Base-by-base conservation (phyloP, 2,888 invertebrate species). In the Leptarthrus brevirostris region DNA sequence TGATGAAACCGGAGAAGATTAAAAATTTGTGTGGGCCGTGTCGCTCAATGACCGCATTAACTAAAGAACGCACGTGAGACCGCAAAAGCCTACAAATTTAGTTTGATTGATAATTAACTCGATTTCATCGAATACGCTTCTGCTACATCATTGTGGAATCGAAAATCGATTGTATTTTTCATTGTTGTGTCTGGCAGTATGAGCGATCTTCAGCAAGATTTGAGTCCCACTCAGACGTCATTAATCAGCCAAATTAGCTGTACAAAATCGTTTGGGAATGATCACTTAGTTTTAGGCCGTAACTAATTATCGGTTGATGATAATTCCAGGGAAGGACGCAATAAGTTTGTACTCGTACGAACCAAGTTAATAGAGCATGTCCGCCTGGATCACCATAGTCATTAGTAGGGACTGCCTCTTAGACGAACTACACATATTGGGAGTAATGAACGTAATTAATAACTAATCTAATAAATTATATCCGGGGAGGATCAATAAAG, bases 181-280 rank as follows among this genome's bases (percentile, higher is more conserved):
- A 40, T 12, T 40, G 12, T 12, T 12, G 10, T 3, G 2, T 3
- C n/a, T 40, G n/a, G 40, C 40, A 40, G 40, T 12, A 12, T n/a
- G 44, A 14, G 16, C 14, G 36, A 30, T 20, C 16, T 40, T n/a
- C n/a, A n/a, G n/a, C n/a, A 12, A 40, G 36, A 58, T 58, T 58
- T 34, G 58, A 18, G n/a, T 56, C 56, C 44, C 30, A 30, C 8
- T 12, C 12, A 34, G 58, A 58, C 36, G 58, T 58, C 58, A 58
- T 58, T 58, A 58, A 58, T 58, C 58, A 58, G 36, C 22, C 58
- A 58, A 58, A 58, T 58, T 58, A 58, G 36, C 58, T 20, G 10
- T 58, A 58, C 58, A 20, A 58, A 58, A 58, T 58, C 58, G 36
- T 58, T 34, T 5, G 3, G 20, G 6, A 36, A 58, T 58, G 58